Evolutionary conservation across 2,113 vertebrate species (phyloP).

Genomic region (Falcunculus frontatus): DNA sequence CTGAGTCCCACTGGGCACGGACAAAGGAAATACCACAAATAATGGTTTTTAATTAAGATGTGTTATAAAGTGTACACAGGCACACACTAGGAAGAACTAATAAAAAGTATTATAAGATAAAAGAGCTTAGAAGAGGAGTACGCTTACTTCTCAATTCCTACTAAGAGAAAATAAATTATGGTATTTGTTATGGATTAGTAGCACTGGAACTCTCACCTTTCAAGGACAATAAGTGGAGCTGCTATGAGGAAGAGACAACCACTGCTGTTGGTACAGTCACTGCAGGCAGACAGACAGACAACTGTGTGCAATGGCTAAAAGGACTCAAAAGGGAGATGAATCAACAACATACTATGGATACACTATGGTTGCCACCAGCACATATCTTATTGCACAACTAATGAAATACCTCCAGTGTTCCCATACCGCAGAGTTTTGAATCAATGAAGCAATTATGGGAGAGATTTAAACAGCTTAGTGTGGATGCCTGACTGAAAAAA

Average conservation of each 20-base stretch:
- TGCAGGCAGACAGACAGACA: background rate
- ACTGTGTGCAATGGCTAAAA: background rate
- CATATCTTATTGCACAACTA: background rate
- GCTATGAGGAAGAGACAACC: background rate
- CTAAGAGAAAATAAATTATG: background rate
- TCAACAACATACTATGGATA: rapidly evolving
- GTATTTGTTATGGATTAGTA: background rate
- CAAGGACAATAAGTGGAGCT: background rate
- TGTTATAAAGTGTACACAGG: background rate
- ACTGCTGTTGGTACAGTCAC: background rate
- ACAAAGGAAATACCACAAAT: slow-evolving; percentile 4
- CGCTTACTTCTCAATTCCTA: background rate
- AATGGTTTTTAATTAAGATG: background rate
- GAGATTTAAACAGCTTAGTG: background rate
- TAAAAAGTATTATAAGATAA: background rate
- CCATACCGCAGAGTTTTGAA: background rate
- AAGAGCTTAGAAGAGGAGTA: background rate
- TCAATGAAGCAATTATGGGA: background rate
- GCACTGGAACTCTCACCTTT: background rate
- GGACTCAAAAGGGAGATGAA: background rate
- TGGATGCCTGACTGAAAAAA: background rate
- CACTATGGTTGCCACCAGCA: background rate
- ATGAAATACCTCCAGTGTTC: background rate
- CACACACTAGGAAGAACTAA: background rate
- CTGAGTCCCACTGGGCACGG: background rate